These are phyloP conservation scores for Bovichtus variegatus DNA, from an alignment of 2,797 vertebrate species.

Conservation along the genomic window DNA sequence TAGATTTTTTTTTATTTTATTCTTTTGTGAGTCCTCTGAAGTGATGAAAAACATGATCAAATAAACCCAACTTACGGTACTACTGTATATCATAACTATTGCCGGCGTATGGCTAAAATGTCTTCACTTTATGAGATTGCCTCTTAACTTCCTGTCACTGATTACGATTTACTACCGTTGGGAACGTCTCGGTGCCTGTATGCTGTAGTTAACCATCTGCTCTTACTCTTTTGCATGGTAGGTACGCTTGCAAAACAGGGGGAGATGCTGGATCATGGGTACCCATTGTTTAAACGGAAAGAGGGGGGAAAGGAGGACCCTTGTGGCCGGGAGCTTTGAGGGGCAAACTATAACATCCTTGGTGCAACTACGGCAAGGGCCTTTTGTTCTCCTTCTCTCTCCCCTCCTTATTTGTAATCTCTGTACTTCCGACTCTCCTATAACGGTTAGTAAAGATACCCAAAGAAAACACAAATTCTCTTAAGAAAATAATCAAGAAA, in stretches of 20 bases:
- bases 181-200: neutral
- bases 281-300: neutral
- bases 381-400: neutral
- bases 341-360: neutral
- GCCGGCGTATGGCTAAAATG: neutral
- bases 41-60: neutral
- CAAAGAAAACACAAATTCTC: neutral
- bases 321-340: neutral
- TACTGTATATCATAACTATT: neutral
- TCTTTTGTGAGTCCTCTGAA: neutral
- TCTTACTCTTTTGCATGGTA: neutral
- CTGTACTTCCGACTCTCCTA: neutral
- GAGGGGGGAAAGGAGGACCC: neutral
- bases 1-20: neutral
- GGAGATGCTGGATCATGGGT: constrained; percentile 9
- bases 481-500: neutral
- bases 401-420: neutral
- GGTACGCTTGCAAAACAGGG: neutral
- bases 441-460: neutral
- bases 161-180: constrained; percentile 2
- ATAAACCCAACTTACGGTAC: neutral
- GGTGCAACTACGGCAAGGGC: fast-evolving
- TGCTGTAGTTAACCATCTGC: constrained; percentile 16
- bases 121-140: neutral
- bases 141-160: neutral